Evolutionary conservation across 2,888 invertebrate species (phyloP).

Genomic region (Apodemia mormo): DNA sequence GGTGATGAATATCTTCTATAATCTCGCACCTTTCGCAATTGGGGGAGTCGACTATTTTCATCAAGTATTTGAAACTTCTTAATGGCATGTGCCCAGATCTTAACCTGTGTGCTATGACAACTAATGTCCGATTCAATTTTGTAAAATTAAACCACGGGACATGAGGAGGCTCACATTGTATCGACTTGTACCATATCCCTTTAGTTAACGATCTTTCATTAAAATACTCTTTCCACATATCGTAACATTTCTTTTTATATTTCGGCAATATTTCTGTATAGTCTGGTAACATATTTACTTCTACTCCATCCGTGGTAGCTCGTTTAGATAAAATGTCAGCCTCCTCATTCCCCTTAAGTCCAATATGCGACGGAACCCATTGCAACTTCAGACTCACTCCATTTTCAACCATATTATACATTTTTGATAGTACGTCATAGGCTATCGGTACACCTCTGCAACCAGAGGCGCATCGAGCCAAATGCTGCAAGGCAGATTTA

Average conservation of each 20-base stretch:
- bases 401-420: not conserved
- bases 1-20: not conserved
- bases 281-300: not conserved
- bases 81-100: not conserved
- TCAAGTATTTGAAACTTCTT: not conserved
- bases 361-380: not conserved
- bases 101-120: slow-evolving; percentile 3
- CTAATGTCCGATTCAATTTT: not conserved
- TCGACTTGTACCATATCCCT: not conserved
- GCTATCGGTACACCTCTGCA: not conserved
- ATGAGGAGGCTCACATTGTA: not conserved
- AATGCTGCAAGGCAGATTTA: not conserved
- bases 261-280: not conserved
- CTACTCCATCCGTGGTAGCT: not conserved
- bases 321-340: not conserved
- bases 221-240: slow-evolving; percentile 1
- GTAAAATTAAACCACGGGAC: not conserved
- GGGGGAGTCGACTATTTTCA: not conserved
- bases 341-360: not conserved
- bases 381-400: not conserved
- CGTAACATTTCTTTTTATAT: not conserved
- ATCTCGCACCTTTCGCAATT: not conserved
- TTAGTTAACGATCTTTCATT: not conserved
- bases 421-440: not conserved
- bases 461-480: not conserved